Conservation (phyloP, 2,113 vertebrate species). For the Otocyon megalotis region DNA sequence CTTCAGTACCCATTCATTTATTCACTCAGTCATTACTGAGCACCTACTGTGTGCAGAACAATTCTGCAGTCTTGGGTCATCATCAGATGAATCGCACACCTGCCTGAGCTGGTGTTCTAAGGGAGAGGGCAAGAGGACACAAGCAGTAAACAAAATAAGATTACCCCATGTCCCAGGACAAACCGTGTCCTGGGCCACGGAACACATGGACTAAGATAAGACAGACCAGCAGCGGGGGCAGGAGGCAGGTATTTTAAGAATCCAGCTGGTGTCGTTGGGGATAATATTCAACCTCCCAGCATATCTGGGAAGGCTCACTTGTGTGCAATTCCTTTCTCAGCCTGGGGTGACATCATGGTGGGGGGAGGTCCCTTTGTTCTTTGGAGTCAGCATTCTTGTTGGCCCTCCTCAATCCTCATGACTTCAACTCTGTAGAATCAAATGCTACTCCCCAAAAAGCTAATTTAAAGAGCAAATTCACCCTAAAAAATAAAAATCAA, state of each 20-base stretch:
- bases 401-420: slow-evolving; percentile 19
- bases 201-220: accelerated
- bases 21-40: not conserved
- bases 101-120: accelerated
- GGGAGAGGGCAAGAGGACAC: no score
- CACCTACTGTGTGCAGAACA: no score
- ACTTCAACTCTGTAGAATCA: slow-evolving; percentile 56
- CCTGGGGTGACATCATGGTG: accelerated
- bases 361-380: not conserved
- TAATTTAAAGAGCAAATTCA: slow-evolving; percentile 80
- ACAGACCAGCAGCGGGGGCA: accelerated
- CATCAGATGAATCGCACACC: accelerated
- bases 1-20: not conserved
- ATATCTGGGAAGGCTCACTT: not conserved
- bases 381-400: not conserved
- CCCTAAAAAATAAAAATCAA: slow-evolving; percentile 83
- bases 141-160: not conserved
- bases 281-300: not conserved
- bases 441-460: slow-evolving; percentile 40
- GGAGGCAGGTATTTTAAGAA: not conserved
- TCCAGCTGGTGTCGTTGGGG: not conserved
- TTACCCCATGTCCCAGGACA: accelerated
- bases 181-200: accelerated
- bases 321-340: not conserved
- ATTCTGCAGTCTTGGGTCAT: accelerated